Conservation (phyloP, 2,113 vertebrate species). For the Corythoichthys haematopterus region DNA sequence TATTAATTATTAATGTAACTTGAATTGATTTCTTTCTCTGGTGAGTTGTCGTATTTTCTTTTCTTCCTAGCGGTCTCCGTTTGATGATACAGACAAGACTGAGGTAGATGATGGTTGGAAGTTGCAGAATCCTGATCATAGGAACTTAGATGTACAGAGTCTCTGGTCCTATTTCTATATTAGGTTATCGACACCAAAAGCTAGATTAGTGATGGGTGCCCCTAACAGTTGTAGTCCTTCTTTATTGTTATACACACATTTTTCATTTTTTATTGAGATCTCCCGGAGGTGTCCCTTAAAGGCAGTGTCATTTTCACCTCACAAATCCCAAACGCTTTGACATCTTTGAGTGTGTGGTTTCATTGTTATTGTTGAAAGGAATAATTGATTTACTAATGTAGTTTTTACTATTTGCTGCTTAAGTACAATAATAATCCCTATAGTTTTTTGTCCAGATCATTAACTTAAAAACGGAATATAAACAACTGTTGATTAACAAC, state of each 20-base stretch:
- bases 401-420: neutral
- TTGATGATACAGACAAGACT: constrained; percentile 10
- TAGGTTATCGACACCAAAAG: constrained; percentile 5
- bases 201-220: constrained; percentile 11
- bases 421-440: neutral
- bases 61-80: constrained; percentile 4
- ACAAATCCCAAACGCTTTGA: constrained; percentile 55
- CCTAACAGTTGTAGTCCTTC: constrained; percentile 16
- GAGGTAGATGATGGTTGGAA: constrained; percentile 12
- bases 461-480: neutral
- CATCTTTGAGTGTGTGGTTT: constrained; percentile 41
- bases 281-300: constrained; percentile 23
- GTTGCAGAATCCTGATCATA: constrained; percentile 25
- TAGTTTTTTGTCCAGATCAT: neutral
- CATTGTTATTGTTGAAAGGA: neutral
- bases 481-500: neutral
- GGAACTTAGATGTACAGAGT: neutral
- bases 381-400: constrained; percentile 2
- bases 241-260: constrained; percentile 1
- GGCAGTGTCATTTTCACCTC: constrained; percentile 45
- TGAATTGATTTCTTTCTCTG: constrained; percentile 26
- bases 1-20: constrained; percentile 49
- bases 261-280: constrained; percentile 3
- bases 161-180: constrained; percentile 10
- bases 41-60: constrained; percentile 30